Conservation (phyloP, 2,888 invertebrate genomes). For the Drosophila anomalipes region DNA sequence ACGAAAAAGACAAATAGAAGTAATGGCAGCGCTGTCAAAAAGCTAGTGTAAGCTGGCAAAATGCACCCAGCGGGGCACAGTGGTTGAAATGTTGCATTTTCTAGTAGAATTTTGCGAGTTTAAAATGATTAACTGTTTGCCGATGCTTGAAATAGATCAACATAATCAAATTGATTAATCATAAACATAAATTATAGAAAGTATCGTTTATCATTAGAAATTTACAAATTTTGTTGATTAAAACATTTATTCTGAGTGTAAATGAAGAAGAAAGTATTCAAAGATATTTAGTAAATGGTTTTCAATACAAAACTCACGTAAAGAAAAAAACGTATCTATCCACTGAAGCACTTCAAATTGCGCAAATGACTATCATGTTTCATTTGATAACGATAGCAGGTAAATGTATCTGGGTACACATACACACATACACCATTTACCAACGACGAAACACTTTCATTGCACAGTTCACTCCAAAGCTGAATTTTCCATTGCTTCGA, state of each 20-base stretch:
- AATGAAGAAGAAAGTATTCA: neutral
- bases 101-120: neutral
- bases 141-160: too few relatives aligned
- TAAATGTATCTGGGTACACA: slow-evolving; percentile 17
- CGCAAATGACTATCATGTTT: slow-evolving; percentile 34
- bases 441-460: slow-evolving; percentile 36
- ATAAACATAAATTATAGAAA: neutral
- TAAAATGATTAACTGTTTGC: neutral
- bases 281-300: neutral
- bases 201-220: neutral
- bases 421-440: slow-evolving; percentile 2
- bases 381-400: slow-evolving; percentile 42
- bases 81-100: neutral
- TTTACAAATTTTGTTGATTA: rapidly evolving
- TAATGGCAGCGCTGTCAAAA: neutral
- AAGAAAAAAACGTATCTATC: neutral
- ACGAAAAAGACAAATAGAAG: slow-evolving; percentile 37
- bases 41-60: neutral
- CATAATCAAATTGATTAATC: neutral
- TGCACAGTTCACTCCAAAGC: slow-evolving; percentile 28
- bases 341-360: slow-evolving; percentile 35
- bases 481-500: slow-evolving; percentile 39
- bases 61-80: slow-evolving; percentile 3
- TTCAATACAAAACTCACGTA: neutral
- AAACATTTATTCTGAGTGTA: neutral